Evolutionary conservation across 2,113 vertebrate species (phyloP).

Genomic region (Crotalus helleri): DNA sequence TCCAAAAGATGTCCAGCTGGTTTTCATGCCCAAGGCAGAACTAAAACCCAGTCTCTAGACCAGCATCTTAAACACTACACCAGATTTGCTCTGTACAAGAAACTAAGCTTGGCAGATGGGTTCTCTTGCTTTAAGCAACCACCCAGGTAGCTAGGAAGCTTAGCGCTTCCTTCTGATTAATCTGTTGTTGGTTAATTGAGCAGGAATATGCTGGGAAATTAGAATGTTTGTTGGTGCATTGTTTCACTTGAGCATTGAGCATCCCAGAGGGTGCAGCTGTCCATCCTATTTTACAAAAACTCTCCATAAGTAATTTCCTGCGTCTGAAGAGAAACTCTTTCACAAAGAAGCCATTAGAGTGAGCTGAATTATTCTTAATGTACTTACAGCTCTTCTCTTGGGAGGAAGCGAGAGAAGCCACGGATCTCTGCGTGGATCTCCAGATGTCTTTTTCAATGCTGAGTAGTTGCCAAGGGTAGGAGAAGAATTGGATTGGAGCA

Average conservation of each 20-base stretch:
- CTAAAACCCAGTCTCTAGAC: not conserved
- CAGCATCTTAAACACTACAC: not conserved
- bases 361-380: constrained; percentile 49
- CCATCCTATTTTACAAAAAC: constrained; percentile 47
- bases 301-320: constrained; percentile 20
- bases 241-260: constrained; percentile 54
- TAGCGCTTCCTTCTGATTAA: constrained; percentile 50
- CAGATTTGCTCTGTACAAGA: not conserved
- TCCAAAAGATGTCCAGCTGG: not conserved
- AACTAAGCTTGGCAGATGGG: not conserved
- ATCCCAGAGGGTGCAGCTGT: constrained; percentile 51
- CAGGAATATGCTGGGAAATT: constrained; percentile 62
- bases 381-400: constrained; percentile 62
- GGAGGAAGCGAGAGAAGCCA: not conserved
- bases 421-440: not conserved
- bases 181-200: constrained; percentile 57
- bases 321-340: constrained; percentile 27
- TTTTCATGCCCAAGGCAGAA: not conserved
- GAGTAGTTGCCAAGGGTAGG: not conserved
- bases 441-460: not conserved
- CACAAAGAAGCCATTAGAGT: constrained; percentile 27
- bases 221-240: constrained; percentile 58
- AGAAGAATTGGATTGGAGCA: not conserved
- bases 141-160: constrained; percentile 39
- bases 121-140: constrained; percentile 35